These are phyloP conservation scores for Frieseomelitta varia DNA, from an alignment of 1,140 invertebrate genomes.

Conservation along the genomic window DNA sequence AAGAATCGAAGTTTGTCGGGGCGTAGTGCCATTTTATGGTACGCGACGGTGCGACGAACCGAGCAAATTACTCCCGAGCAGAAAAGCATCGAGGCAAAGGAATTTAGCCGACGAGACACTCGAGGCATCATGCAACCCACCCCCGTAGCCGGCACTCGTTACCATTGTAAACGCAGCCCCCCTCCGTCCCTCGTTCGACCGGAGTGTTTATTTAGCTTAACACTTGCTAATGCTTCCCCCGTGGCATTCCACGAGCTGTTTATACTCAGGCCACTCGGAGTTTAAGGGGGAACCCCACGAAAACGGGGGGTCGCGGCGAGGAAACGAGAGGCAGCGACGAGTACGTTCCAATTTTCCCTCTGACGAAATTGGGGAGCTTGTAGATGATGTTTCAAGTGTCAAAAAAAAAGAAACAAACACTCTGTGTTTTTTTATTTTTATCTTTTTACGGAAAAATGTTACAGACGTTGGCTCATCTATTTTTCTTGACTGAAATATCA, in stretches of 20 bases:
- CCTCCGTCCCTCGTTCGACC: background rate
- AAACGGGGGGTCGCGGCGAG: background rate
- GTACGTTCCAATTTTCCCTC: background rate
- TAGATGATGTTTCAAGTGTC: no score
- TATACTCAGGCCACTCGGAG: conserved; percentile 56
- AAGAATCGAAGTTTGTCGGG: background rate
- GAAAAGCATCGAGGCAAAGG: conserved; percentile 45
- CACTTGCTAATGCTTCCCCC: conserved; percentile 68
- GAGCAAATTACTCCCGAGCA: background rate
- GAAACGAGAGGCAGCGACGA: background rate
- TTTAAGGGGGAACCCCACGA: background rate
- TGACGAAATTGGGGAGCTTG: conserved; percentile 15
- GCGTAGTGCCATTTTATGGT: background rate
- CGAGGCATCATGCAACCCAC: conserved; percentile 19
- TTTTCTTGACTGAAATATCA: no score
- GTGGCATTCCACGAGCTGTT: conserved; percentile 65
- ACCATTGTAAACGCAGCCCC: conserved; percentile 65
- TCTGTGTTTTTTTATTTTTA: no score
- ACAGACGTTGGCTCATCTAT: no score
- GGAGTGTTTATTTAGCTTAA: conserved; percentile 74
- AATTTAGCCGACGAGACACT: conserved; percentile 40
- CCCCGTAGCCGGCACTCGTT: conserved; percentile 56
- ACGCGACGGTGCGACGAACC: background rate
- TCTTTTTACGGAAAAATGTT: no score
- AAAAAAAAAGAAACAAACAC: no score